Base-by-base conservation (phyloP, 1,140 invertebrate species). In the Drosophila parabipectinata region DNA sequence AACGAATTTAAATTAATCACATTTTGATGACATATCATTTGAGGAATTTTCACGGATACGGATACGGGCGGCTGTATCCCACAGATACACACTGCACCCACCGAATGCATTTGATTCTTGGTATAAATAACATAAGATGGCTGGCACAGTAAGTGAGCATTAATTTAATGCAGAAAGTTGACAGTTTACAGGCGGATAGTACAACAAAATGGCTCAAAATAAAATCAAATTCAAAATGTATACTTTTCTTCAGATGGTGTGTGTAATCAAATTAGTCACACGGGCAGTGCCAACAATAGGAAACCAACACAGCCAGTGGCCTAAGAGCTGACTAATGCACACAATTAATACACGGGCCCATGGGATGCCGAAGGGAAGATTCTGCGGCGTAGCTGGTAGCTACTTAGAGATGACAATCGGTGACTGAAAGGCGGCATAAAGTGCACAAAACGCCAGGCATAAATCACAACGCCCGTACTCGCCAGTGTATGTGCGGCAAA, bases 71-170 rank as follows among this genome's bases (percentile, higher is more conserved):
- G 69, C 48, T 61, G 51, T 64, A 45, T 60, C 66, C 41, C 34
- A 44, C 26, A 56, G 51, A 62, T 71, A 53, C 47, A 58, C 48
- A 64, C 37, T 54, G 30, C 52, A 26, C 48, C 26, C 37, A 24
- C 28, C 39, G 28, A 53, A 62, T 59, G 71, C 44, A 60, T 44
- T 69, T 69, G 52, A 74, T 61, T 58, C 21, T 24, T 41, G 67
- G 28, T 59, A 77, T 75, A 81, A 71, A 69, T 74, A 87, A 78
- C 55, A 50, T 47, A 62, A 72, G 76, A 48, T 57, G 57, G 30
- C 66, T 78, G 80, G 81, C 78, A 79, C 82, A 87, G 82, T 88
- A 82, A 82, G 56, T 88, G 75, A 61, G 71, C 66, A 82, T 87
- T 55, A 79, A 72, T 88, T 87, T 81, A 72, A 79, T 79, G 74